Percentiles rank a stretch among this genome's conserved stretches.
phyloP scores from a whole-genome alignment of 2,888 invertebrate species.

The Parnassius orleans region DNA sequence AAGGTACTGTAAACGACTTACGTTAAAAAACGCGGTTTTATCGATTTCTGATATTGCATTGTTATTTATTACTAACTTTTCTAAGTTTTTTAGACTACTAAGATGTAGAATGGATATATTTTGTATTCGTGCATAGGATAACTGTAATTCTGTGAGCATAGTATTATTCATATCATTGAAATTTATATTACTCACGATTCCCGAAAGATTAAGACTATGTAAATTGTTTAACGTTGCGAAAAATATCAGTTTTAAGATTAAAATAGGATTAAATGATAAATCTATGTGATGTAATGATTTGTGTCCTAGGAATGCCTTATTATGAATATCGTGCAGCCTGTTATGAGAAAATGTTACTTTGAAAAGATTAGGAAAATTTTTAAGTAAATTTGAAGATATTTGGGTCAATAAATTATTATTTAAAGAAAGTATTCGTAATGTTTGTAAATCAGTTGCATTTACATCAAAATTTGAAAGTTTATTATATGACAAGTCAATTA shows the following conservation, averaged over 20 bases:
- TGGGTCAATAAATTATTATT: conserved; percentile 50
- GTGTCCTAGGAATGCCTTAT: conserved; percentile 41
- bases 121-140: conserved; percentile 43
- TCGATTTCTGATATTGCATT: conserved; percentile 47
- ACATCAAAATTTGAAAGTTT: conserved; percentile 45
- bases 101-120: conserved; percentile 45
- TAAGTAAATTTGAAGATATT: conserved; percentile 39
- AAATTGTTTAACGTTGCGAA: conserved; percentile 39
- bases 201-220: conserved; percentile 44
- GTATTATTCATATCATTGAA: conserved; percentile 37
- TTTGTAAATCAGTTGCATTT: conserved; percentile 48
- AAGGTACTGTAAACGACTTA: conserved; percentile 40
- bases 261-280: conserved; percentile 51
- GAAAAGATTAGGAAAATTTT: conserved; percentile 38
- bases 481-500: conserved; percentile 59
- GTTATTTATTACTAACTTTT: conserved; percentile 42
- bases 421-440: conserved; percentile 44
- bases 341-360: conserved; percentile 48
- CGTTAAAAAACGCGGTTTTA: conserved; percentile 41
- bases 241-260: conserved; percentile 38
- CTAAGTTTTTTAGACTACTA: conserved; percentile 37
- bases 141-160: conserved; percentile 38
- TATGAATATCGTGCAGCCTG: conserved; percentile 37
- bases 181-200: conserved; percentile 36
- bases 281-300: conserved; percentile 46